Conservation (phyloP, 1,140 invertebrate genomes). For the Bombus cullumanus region DNA sequence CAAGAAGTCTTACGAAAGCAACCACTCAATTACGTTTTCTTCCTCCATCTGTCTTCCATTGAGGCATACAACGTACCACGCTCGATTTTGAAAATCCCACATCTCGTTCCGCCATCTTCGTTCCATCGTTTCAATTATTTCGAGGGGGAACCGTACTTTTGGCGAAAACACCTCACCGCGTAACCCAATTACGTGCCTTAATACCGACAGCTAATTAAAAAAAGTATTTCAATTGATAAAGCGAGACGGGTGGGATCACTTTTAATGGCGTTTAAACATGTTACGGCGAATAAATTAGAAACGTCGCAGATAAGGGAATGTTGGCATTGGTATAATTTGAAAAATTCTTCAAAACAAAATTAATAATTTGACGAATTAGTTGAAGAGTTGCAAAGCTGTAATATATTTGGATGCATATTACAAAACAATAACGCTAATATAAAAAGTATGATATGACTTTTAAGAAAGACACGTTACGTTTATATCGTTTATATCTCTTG, state of each 20-base stretch:
- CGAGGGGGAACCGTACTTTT: not conserved
- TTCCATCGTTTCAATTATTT: slow-evolving; percentile 14
- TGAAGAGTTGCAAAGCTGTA: not conserved
- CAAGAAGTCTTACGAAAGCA: not conserved
- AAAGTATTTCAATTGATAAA: not conserved
- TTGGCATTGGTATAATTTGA: not conserved
- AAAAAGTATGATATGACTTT: too few relatives aligned
- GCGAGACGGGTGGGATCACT: not conserved
- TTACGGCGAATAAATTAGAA: not conserved
- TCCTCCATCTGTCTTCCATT: not conserved
- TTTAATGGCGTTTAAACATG: not conserved
- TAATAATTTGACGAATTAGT: not conserved
- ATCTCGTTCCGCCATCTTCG: not conserved
- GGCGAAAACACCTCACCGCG: not conserved
- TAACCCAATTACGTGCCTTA: not conserved
- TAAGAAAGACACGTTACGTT: too few relatives aligned
- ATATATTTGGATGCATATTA: not conserved
- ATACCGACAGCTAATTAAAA: slow-evolving; percentile 10
- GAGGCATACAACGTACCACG: not conserved
- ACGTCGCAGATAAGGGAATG: not conserved
- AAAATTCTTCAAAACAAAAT: not conserved
- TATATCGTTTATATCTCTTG: too few relatives aligned
- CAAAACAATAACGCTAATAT: too few relatives aligned
- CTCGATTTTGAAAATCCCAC: not conserved
- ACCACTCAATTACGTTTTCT: not conserved